Percentiles rank a stretch among this genome's conserved stretches.
These are phyloP conservation scores for Clepsis dumicolana DNA, from an alignment of 2,888 invertebrate genomes.

Conservation along the genomic window DNA sequence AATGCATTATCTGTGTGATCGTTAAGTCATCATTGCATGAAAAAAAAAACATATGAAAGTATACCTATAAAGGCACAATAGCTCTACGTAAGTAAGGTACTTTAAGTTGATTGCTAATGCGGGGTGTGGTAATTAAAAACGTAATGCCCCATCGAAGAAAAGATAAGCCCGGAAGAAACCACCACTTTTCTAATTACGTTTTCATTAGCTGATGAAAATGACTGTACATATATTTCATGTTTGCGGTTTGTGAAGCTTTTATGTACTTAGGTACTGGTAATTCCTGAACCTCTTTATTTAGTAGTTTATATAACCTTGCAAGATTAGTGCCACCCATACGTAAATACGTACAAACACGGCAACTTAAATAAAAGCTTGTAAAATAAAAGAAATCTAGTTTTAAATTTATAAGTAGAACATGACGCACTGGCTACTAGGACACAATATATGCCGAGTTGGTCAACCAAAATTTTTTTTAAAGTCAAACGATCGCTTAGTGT, in stretches of 20 bases:
- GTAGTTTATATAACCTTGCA: too few species aligned
- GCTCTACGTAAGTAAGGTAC: slow-evolving; percentile 13
- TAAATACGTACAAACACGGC: too few species aligned
- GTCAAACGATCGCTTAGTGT: too few species aligned
- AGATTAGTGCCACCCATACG: too few species aligned
- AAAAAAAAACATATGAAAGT: neutral
- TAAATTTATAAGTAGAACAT: neutral
- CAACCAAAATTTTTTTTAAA: too few species aligned
- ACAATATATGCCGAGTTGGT: too few species aligned
- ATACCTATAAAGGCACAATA: neutral
- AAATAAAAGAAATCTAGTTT: neutral
- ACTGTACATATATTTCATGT: slow-evolving; percentile 48
- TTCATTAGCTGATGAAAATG: slow-evolving; percentile 84
- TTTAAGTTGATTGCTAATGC: slow-evolving; percentile 47
- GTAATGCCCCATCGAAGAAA: slow-evolving; percentile 81
- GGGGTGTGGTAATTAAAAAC: slow-evolving; percentile 80
- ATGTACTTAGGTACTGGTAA: slow-evolving; percentile 9
- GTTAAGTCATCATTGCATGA: neutral
- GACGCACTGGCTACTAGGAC: neutral
- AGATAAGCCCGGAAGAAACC: slow-evolving; percentile 85
- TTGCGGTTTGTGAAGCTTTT: slow-evolving; percentile 43
- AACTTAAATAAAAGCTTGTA: too few species aligned
- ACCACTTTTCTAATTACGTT: slow-evolving; percentile 82
- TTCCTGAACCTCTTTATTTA: neutral
- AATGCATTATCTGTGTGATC: neutral